Evolutionary conservation across 2,888 invertebrate species (phyloP).

Genomic region (Acholoe squamosa): DNA sequence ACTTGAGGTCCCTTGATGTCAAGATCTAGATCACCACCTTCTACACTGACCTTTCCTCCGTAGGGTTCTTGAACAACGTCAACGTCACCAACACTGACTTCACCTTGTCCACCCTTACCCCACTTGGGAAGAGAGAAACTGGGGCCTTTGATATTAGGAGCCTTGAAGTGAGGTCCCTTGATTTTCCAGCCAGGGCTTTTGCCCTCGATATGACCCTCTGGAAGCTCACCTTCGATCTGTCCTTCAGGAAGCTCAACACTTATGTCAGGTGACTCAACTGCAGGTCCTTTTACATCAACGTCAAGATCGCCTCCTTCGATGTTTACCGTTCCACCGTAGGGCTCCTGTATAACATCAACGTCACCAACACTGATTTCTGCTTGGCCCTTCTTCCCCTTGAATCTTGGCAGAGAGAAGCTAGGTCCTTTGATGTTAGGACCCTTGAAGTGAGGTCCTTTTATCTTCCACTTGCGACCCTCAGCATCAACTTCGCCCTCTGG

Average conservation of each 20-base stretch:
- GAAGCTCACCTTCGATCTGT: conserved; percentile 9
- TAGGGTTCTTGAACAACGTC: conserved; percentile 55
- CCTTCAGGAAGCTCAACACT: conserved; percentile 30
- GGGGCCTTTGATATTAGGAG: conserved; percentile 39
- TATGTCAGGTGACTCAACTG: conserved; percentile 25
- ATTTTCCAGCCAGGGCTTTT: conserved; percentile 2
- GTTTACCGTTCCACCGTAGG: background rate
- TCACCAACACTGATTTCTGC: conserved; percentile 56
- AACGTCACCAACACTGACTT: conserved; percentile 60
- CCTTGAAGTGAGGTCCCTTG: conserved; percentile 33
- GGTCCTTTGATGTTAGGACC: conserved; percentile 40
- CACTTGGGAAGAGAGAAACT: conserved; percentile 18
- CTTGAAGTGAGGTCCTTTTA: conserved; percentile 48
- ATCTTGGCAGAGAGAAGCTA: conserved; percentile 42
- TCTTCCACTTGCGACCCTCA: conserved; percentile 34
- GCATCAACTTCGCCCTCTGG: conserved; percentile 20
- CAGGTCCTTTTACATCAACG: conserved; percentile 19
- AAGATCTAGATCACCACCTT: conserved; percentile 5
- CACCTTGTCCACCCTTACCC: conserved; percentile 32
- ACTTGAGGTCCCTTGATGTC: background rate
- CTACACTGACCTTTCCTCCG: conserved; percentile 27
- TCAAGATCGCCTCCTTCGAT: conserved; percentile 26
- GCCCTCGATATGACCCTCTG: conserved; percentile 23
- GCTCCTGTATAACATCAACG: conserved; percentile 50
- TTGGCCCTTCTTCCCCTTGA: conserved; percentile 34